Conservation (phyloP, 2,797 vertebrate species). For the Florisuga fusca region DNA sequence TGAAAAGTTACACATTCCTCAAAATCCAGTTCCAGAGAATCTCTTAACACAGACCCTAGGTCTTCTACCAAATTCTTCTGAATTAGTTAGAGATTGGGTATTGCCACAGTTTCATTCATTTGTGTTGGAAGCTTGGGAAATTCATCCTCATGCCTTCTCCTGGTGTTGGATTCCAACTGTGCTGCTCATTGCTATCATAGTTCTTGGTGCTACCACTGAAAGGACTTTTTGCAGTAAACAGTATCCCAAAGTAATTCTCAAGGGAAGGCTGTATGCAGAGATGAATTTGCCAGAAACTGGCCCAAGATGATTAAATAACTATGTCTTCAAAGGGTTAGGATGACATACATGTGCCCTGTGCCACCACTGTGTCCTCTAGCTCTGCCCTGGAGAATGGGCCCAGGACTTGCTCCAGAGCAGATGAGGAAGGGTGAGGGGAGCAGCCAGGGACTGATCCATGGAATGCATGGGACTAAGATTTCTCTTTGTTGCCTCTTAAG, state of each 20-base stretch:
- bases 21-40: not conserved
- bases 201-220: not conserved
- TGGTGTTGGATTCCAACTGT: not conserved
- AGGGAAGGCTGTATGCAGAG: not conserved
- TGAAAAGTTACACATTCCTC: not conserved
- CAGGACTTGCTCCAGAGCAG: not conserved
- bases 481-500: not conserved
- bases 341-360: not conserved
- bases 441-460: not conserved
- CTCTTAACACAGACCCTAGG: not conserved
- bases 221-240: not conserved
- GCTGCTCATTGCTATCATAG: rapidly evolving
- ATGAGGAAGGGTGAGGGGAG: not conserved
- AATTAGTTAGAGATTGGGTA: not conserved
- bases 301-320: not conserved
- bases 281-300: not conserved
- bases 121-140: not conserved
- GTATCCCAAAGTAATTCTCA: not conserved
- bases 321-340: not conserved
- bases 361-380: not conserved
- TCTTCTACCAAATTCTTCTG: not conserved
- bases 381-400: not conserved
- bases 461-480: not conserved
- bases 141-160: not conserved
- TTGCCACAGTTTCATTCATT: not conserved